Percentiles rank a stretch among this genome's conserved stretches.
Evolutionary conservation across 2,888 invertebrate species (phyloP).

Genomic region (Lypha dubia): DNA sequence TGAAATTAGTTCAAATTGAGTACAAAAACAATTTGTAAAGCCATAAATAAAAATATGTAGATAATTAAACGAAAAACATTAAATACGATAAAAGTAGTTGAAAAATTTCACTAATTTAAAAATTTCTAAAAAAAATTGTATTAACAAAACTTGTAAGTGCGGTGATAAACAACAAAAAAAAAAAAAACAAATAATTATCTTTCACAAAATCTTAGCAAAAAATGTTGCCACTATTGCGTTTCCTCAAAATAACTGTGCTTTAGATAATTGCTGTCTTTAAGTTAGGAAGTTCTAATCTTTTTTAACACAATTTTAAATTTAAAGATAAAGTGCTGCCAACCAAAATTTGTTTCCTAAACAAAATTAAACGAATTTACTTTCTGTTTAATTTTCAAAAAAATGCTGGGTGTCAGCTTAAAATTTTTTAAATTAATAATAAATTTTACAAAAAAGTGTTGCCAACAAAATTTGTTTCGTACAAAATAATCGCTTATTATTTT

Average conservation of each 20-base stretch:
- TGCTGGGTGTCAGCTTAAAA: too few species aligned
- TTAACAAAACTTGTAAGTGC: background rate
- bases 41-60: conserved; percentile 1
- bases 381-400: too few species aligned
- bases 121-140: background rate
- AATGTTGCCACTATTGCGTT: too few species aligned
- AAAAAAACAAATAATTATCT: too few species aligned
- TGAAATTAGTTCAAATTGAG: conserved; percentile 41
- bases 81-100: background rate
- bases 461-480: too few species aligned
- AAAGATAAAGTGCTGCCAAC: background rate
- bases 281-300: too few species aligned
- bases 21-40: conserved; percentile 3
- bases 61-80: background rate
- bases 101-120: background rate
- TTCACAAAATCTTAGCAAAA: too few species aligned
- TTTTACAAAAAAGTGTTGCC: too few species aligned
- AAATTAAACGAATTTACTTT: background rate
- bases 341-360: background rate
- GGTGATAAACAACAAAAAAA: background rate
- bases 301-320: background rate
- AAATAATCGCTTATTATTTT: too few species aligned
- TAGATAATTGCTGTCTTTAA: too few species aligned
- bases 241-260: too few species aligned
- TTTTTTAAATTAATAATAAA: too few species aligned